Evolutionary conservation across 1,140 invertebrate species (phyloP).

Genomic region (Periplaneta americana): DNA sequence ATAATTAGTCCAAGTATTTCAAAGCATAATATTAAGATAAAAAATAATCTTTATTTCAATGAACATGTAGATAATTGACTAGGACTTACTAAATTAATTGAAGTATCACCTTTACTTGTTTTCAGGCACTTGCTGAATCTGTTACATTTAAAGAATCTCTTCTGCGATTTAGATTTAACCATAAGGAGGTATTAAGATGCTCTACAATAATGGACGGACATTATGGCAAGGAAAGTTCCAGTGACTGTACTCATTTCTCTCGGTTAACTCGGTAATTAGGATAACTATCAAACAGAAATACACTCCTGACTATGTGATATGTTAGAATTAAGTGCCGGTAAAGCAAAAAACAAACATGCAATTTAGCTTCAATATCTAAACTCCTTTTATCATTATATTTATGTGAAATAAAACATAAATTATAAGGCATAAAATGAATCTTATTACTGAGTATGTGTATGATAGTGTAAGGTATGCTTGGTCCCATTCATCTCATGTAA

Average conservation of each 20-base stretch:
- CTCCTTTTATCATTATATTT: too few species aligned
- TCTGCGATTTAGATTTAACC: not conserved
- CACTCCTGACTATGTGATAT: not conserved
- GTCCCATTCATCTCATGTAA: not conserved
- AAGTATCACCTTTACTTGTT: not conserved
- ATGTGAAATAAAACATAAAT: too few species aligned
- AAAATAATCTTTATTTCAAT: not conserved
- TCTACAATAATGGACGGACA: not conserved
- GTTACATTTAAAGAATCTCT: not conserved
- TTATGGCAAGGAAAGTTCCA: not conserved
- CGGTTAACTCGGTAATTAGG: not conserved
- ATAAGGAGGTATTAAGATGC: not conserved
- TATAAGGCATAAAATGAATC: not conserved
- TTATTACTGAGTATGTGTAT: not conserved
- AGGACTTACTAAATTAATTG: not conserved
- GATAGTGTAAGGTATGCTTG: not conserved
- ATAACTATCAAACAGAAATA: not conserved
- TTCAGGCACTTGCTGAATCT: not conserved
- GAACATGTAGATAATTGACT: not conserved
- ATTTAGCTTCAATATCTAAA: too few species aligned
- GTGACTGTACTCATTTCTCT: not conserved
- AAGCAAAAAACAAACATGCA: too few species aligned
- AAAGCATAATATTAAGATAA: not conserved
- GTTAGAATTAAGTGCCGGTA: too few species aligned
- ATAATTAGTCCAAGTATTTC: not conserved